These are phyloP conservation scores for Cordilura impudica DNA, from an alignment of 2,888 invertebrate genomes.

Conservation along the genomic window DNA sequence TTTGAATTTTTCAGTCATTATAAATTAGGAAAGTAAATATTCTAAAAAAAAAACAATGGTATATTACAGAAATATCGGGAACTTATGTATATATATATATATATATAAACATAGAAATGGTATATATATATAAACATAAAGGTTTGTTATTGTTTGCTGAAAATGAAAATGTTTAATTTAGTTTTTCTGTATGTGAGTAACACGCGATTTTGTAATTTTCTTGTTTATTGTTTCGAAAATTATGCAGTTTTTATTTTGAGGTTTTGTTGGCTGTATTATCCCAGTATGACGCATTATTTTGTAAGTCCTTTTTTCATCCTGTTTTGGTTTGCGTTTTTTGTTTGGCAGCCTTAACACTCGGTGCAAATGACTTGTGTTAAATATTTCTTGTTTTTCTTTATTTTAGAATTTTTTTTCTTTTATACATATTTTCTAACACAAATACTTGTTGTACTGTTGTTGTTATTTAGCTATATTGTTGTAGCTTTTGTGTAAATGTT, in stretches of 20 bases:
- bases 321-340: constrained; percentile 5
- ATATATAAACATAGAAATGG: no score
- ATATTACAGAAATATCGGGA: no score
- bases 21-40: no score
- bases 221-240: constrained; percentile 57
- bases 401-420: constrained; percentile 5
- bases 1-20: no score
- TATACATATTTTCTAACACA: constrained; percentile 25
- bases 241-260: not conserved
- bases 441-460: constrained; percentile 46
- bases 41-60: no score
- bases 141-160: no score
- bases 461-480: constrained; percentile 8
- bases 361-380: constrained; percentile 60
- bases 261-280: not conserved
- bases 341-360: constrained; percentile 24
- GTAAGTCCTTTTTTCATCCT: constrained; percentile 17
- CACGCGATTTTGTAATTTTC: constrained; percentile 59
- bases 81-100: no score
- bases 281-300: constrained; percentile 25
- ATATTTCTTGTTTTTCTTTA: constrained; percentile 26
- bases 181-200: no score
- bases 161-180: no score
- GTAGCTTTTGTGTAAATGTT: not conserved
- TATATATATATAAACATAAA: no score